A percentile compares a stretch with the other conserved stretches of the same genome.
Conservation (phyloP, 2,113 vertebrate genomes). For the Mustela lutreola region DNA sequence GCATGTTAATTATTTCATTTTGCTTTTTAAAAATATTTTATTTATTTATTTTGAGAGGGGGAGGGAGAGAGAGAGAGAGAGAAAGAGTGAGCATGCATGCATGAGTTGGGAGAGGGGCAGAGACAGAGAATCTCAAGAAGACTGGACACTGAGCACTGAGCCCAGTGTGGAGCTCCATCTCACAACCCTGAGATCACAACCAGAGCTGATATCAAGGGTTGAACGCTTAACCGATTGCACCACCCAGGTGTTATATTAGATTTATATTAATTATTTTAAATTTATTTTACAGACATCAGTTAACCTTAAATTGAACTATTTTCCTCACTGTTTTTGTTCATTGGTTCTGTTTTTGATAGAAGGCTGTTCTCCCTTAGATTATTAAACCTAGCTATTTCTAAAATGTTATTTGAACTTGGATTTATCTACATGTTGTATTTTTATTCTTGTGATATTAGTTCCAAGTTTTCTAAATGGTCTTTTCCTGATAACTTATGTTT, state of each 20-base stretch:
- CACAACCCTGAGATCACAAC: neutral
- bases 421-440: neutral
- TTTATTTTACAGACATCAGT: neutral
- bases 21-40: neutral
- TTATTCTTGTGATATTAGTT: neutral
- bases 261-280: conserved; percentile 38
- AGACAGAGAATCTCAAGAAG: neutral
- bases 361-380: neutral
- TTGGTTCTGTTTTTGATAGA: conserved; percentile 34
- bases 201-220: neutral
- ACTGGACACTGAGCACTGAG: neutral
- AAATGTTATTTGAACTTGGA: conserved; percentile 21
- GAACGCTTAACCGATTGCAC: neutral
- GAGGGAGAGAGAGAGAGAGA: neutral
- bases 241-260: neutral
- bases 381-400: conserved; percentile 45
- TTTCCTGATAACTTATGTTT: conserved; percentile 49
- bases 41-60: neutral
- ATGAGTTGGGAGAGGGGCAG: neutral
- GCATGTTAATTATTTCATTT: conserved; percentile 39
- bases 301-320: neutral
- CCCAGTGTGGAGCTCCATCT: neutral
- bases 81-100: neutral
- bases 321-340: neutral
- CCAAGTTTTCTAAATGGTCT: neutral